Evolutionary conservation across 2,888 invertebrate genomes (phyloP).

Genomic region (Fragum fragum): DNA sequence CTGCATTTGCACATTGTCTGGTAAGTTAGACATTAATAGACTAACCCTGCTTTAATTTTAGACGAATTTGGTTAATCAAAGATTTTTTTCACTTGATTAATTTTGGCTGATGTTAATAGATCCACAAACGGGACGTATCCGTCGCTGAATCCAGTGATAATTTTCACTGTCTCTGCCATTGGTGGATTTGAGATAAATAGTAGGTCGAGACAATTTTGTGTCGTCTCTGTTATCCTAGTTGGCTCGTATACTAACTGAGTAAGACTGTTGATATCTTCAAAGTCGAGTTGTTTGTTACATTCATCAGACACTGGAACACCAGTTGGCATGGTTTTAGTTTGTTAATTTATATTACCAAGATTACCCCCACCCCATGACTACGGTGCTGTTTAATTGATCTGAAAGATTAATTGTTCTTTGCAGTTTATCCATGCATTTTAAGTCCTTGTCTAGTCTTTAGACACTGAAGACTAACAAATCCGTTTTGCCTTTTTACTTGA

Average conservation of each 20-base stretch:
- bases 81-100: not conserved
- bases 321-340: not conserved
- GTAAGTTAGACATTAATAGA: not conserved
- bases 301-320: not conserved
- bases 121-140: conserved; percentile 6
- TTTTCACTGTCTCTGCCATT: not conserved
- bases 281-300: not conserved
- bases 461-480: conserved; percentile 2
- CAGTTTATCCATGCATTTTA: not conserved
- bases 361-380: not conserved
- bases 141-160: conserved; percentile 13
- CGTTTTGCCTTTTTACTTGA: conserved; percentile 22
- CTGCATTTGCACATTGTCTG: not conserved
- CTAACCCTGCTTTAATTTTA: not conserved
- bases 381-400: conserved; percentile 4
- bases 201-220: not conserved
- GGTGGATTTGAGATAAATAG: not conserved
- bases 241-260: conserved; percentile 11
- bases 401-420: not conserved
- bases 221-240: conserved; percentile 12
- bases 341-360: conserved; percentile 1
- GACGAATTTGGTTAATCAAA: not conserved
- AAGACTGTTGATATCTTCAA: not conserved
- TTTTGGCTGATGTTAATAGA: not conserved
- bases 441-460: conserved; percentile 11